phyloP scores from a whole-genome alignment of 2,113 vertebrate species.

The Pollachius pollachius region DNA sequence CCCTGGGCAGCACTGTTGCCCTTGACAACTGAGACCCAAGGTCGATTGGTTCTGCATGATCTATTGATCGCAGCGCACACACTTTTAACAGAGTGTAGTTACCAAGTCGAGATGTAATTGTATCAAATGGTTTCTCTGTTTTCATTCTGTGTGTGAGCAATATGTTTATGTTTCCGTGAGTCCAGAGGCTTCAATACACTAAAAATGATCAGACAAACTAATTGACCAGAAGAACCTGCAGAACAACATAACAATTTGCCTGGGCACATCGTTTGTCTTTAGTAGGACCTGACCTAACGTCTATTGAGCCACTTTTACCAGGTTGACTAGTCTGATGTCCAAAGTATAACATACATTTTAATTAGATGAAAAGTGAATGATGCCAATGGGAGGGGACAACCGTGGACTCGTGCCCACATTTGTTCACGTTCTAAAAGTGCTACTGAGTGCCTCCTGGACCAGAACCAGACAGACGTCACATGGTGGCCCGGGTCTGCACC shows the following conservation, averaged over 20 bases:
- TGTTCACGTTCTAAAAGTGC: background rate
- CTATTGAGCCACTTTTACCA: background rate
- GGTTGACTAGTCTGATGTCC: background rate
- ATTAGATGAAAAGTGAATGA: too few relatives aligned
- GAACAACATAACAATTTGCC: too few relatives aligned
- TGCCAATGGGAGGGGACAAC: conserved; percentile 12
- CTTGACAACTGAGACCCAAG: conserved; percentile 37
- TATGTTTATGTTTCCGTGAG: too few relatives aligned
- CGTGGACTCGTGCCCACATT: too few relatives aligned
- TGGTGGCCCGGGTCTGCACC: conserved; percentile 56
- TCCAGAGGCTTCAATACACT: too few relatives aligned
- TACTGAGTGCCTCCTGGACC: conserved; percentile 19
- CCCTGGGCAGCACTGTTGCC: conserved; percentile 40
- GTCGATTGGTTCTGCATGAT: conserved; percentile 7
- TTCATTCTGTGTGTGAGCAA: too few relatives aligned
- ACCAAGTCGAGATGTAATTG: too few relatives aligned
- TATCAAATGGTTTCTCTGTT: too few relatives aligned
- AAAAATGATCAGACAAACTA: background rate
- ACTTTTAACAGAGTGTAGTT: background rate
- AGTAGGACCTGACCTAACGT: too few relatives aligned
- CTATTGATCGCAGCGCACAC: conserved; percentile 2
- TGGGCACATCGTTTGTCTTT: too few relatives aligned
- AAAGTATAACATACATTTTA: too few relatives aligned
- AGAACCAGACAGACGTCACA: conserved; percentile 51
- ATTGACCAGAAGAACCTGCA: too few relatives aligned